Evolutionary conservation across 2,113 vertebrate genomes (phyloP), one percentile per base, ranked within the genome.

Genomic region (Synodontis membranacea): DNA sequence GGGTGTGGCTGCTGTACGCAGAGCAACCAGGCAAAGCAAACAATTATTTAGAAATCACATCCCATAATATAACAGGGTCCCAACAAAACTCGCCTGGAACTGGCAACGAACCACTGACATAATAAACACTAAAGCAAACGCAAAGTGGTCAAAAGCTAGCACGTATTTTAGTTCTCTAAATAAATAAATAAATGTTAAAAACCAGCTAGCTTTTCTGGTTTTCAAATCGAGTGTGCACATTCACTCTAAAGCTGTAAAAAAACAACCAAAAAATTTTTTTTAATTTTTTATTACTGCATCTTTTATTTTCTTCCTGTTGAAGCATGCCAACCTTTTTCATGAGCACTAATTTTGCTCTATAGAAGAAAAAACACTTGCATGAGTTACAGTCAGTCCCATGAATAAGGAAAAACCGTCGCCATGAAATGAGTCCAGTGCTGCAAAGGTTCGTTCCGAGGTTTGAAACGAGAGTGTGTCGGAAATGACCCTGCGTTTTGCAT

Each of bases 321-420:
- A n/a, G 28, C 56, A 58, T 58, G 56, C 60, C 60, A 62, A 62
- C 28, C 10, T n/a, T n/a, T 60, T 62, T n/a, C 58, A 9, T n/a
- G 58, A 28, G 25, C 58, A 62, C 58, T 12, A n/a, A 11, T 3
- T n/a, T 85, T 39, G 15, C 64, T 68, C 19, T 39, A 39, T 39
- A 19, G 34, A 31, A 39, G 31, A 54, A 21, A 21, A 34, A 68
- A 68, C 25, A 62, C 58, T 86, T 52, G 78, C 75, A 90, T 88
- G 80, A 54, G 87, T 85, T 88, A 91, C 86, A 87, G 86, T 90
- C 86, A 86, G 79, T 82, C 89, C 87, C 80, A 80, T 52, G 68
- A 85, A 11, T 87, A 83, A 79, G 82, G 52, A 88, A 86, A 84
- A 89, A 92, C n/a, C n/a, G n/a, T n/a, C n/a, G n/a, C n/a, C n/a